phyloP scores from a whole-genome alignment of 2,888 invertebrate genomes.

The Antheraea yamamai region DNA sequence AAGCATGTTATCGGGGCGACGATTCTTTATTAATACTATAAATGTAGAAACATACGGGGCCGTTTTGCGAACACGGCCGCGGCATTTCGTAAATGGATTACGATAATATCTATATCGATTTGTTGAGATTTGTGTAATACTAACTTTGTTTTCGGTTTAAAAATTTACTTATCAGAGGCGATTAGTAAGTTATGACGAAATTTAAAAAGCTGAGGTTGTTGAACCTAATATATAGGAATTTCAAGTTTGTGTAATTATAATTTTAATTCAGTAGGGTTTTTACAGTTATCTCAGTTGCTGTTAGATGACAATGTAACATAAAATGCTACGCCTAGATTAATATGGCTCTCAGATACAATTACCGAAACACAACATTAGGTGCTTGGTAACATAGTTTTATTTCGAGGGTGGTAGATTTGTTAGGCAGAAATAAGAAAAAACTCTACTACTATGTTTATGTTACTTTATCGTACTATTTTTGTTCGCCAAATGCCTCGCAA shows the following conservation, averaged over 20 bases:
- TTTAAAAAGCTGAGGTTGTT: not conserved
- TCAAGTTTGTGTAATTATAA: not conserved
- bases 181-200: not conserved
- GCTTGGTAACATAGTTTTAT: too few relatives aligned
- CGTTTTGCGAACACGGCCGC: slow-evolving; percentile 34
- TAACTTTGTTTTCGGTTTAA: not conserved
- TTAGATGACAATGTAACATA: too few relatives aligned
- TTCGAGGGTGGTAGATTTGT: too few relatives aligned
- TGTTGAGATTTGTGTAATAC: not conserved
- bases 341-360: too few relatives aligned
- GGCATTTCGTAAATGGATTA: slow-evolving; percentile 13
- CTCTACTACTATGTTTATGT: too few relatives aligned
- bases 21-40: slow-evolving; percentile 74
- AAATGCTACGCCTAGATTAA: too few relatives aligned
- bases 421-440: too few relatives aligned
- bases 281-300: too few relatives aligned
- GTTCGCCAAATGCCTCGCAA: too few relatives aligned
- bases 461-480: too few relatives aligned
- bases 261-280: not conserved
- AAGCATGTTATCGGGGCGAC: slow-evolving; percentile 66
- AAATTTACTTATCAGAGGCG: not conserved
- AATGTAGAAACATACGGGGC: slow-evolving; percentile 60
- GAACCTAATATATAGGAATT: not conserved
- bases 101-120: not conserved
- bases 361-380: too few relatives aligned